These are phyloP conservation scores for Chitala chitala DNA, from an alignment of 2,113 vertebrate genomes.

Conservation along the genomic window DNA sequence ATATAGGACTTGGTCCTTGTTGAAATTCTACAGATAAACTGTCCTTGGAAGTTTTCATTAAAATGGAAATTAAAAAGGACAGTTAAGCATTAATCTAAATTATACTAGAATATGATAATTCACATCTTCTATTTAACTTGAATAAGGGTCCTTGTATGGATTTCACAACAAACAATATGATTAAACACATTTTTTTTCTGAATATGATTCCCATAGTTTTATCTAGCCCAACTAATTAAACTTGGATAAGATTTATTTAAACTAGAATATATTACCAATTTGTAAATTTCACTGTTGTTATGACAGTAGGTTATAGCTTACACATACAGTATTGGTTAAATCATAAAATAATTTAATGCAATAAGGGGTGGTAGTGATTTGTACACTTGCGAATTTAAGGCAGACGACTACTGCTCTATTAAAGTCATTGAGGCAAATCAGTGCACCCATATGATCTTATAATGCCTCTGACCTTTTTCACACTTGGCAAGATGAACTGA, in stretches of 20 bases:
- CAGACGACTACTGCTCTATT: too few relatives aligned
- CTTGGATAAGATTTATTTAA: conserved; percentile 5
- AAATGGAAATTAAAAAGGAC: conserved; percentile 16
- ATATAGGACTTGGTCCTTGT: background rate
- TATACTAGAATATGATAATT: conserved; percentile 5
- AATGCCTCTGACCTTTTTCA: too few relatives aligned
- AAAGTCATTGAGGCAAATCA: too few relatives aligned
- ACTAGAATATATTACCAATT: background rate
- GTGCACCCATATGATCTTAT: too few relatives aligned
- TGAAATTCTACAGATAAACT: conserved; percentile 14
- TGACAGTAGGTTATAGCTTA: background rate
- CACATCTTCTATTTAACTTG: background rate
- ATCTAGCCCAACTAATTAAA: conserved; percentile 11
- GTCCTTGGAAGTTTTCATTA: conserved; percentile 17
- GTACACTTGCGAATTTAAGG: background rate
- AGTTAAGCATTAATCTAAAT: conserved; percentile 12
- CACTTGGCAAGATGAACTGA: too few relatives aligned
- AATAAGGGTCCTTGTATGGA: conserved; percentile 1
- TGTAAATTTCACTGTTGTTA: background rate
- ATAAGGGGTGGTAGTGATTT: background rate
- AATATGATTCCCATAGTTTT: conserved; percentile 10
- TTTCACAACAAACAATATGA: background rate
- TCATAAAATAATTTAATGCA: background rate
- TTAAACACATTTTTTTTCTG: conserved; percentile 5
- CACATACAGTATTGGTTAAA: background rate